A percentile compares a stretch with the other conserved stretches of the same genome.
Conservation (phyloP, 2,797 vertebrate species). For the Pseudochromis fuscus region DNA sequence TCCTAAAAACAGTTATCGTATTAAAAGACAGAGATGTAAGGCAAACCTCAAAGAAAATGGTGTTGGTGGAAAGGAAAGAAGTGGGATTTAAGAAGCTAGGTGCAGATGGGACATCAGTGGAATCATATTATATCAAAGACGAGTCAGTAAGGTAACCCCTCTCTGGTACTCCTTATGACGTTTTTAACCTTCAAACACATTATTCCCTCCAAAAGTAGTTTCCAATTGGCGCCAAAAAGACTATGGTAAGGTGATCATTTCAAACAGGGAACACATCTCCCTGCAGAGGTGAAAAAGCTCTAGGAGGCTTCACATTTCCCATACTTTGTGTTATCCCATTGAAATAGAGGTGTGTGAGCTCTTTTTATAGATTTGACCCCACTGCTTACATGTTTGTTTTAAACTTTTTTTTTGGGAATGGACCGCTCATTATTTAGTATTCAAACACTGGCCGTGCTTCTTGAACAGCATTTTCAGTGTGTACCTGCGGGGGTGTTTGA, state of each 20-base stretch:
- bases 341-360: conserved; percentile 50
- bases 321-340: conserved; percentile 56
- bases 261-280: conserved; percentile 43
- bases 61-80: conserved; percentile 40
- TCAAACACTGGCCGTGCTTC: conserved; percentile 64
- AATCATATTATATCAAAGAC: conserved; percentile 65
- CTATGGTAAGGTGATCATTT: conserved; percentile 37
- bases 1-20: conserved; percentile 54
- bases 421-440: conserved; percentile 75
- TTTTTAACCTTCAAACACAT: conserved; percentile 64
- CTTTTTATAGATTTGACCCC: conserved; percentile 61
- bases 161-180: conserved; percentile 51
- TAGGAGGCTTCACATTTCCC: conserved; percentile 50
- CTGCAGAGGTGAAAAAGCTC: conserved; percentile 21
- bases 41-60: conserved; percentile 59
- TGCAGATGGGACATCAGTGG: conserved; percentile 55
- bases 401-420: conserved; percentile 71
- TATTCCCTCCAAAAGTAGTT: conserved; percentile 53
- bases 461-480: conserved; percentile 58
- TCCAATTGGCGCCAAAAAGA: conserved; percentile 41
- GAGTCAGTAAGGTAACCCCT: conserved; percentile 45
- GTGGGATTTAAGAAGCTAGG: conserved; percentile 59
- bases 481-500: conserved; percentile 74
- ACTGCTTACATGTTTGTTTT: conserved; percentile 72
- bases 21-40: conserved; percentile 63